These are phyloP conservation scores for Anarsia innoxiella DNA, from an alignment of 2,888 invertebrate species.

Conservation along the genomic window DNA sequence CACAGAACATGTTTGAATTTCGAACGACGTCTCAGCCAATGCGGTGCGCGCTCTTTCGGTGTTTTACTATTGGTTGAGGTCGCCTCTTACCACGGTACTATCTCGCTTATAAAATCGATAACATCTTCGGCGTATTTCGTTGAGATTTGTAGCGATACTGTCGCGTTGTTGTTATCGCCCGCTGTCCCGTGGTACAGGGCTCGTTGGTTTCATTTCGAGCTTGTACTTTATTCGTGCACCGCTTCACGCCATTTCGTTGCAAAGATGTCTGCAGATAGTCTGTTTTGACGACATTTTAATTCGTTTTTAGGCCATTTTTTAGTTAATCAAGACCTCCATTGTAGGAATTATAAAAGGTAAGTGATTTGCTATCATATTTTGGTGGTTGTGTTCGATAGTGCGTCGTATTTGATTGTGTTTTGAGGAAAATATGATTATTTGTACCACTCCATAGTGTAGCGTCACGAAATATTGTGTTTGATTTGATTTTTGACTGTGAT, in stretches of 20 bases:
- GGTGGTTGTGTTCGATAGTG: constrained; percentile 4
- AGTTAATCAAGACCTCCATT: constrained; percentile 43
- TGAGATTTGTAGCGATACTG: constrained; percentile 17
- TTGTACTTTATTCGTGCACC: constrained; percentile 64
- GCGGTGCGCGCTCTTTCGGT: constrained; percentile 50
- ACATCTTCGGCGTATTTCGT: constrained; percentile 21
- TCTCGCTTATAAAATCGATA: constrained; percentile 50
- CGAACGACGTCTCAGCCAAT: constrained; percentile 69
- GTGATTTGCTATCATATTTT: constrained; percentile 21
- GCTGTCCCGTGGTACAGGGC: constrained; percentile 39
- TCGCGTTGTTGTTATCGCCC: constrained; percentile 30
- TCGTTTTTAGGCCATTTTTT: constrained; percentile 53
- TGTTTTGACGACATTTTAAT: constrained; percentile 56
- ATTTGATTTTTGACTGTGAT: constrained; percentile 27
- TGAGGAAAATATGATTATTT: not conserved
- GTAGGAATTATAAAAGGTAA: constrained; percentile 43
- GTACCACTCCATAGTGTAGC: not conserved
- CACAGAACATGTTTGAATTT: constrained; percentile 73
- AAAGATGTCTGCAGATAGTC: constrained; percentile 61
- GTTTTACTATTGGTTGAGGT: constrained; percentile 55
- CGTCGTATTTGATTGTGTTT: not conserved
- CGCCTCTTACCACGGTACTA: constrained; percentile 41
- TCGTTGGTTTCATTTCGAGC: constrained; percentile 44
- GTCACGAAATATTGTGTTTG: constrained; percentile 1
- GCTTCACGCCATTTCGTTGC: constrained; percentile 42